Percentiles rank a stretch among this genome's conserved stretches.
These are phyloP conservation scores for Campoletis sonorensis DNA, from an alignment of 1,140 invertebrate genomes.

Conservation along the genomic window DNA sequence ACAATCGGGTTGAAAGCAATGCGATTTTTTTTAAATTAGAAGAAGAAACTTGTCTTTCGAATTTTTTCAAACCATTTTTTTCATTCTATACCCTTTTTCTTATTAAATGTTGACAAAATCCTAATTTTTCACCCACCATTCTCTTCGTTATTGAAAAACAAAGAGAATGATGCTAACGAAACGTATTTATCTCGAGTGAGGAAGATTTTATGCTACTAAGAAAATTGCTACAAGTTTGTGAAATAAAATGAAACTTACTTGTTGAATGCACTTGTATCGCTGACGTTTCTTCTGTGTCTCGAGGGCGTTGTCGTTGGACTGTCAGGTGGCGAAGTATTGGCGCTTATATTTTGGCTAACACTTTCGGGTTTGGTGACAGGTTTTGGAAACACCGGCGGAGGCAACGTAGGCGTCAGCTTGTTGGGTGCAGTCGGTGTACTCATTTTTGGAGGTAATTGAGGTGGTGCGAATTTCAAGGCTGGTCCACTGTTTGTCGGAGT, in stretches of 20 bases:
- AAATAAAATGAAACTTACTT: constrained; percentile 79
- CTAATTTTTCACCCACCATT: too few relatives aligned
- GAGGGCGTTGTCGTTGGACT: constrained; percentile 73
- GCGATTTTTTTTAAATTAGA: too few relatives aligned
- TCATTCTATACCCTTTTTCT: too few relatives aligned
- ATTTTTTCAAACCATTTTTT: too few relatives aligned
- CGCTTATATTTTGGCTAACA: constrained; percentile 73
- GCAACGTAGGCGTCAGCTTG: constrained; percentile 63
- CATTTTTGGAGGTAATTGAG: constrained; percentile 64
- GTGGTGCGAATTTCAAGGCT: constrained; percentile 62
- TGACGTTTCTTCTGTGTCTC: constrained; percentile 88
- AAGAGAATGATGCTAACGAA: too few relatives aligned
- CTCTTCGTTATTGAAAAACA: too few relatives aligned
- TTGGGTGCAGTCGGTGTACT: constrained; percentile 59
- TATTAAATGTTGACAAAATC: too few relatives aligned
- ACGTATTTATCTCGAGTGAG: too few relatives aligned
- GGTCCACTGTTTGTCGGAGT: constrained; percentile 63
- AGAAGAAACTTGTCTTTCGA: too few relatives aligned
- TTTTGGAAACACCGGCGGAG: constrained; percentile 78
- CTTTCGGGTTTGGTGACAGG: constrained; percentile 73
- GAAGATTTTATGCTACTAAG: too few relatives aligned
- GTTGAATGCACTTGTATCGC: constrained; percentile 91
- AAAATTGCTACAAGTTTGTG: not conserved
- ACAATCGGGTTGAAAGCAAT: too few relatives aligned
- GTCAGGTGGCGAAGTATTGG: constrained; percentile 71